phyloP scores from a whole-genome alignment of 2,797 vertebrate genomes.

The Lepus oiostolus region DNA sequence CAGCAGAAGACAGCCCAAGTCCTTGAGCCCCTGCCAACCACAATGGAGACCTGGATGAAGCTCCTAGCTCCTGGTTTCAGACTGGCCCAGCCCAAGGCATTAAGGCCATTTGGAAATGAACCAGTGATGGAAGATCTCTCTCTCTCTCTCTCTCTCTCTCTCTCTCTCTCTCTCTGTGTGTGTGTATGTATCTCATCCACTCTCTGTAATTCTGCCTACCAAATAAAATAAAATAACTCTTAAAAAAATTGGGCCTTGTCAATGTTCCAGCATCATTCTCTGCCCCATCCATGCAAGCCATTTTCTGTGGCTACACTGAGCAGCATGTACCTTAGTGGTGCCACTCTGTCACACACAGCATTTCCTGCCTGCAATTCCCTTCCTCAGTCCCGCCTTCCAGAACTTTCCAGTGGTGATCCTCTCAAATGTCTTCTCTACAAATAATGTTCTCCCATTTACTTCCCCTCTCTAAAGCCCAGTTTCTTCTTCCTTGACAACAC shows the following conservation, averaged over 20 bases:
- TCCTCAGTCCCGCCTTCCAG: not conserved
- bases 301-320: not conserved
- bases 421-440: slow-evolving; percentile 7
- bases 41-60: too few relatives aligned
- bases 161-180: too few relatives aligned
- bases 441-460: slow-evolving; percentile 19
- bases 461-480: not conserved
- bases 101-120: too few relatives aligned
- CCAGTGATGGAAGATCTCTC: too few relatives aligned
- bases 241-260: not conserved
- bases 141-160: too few relatives aligned
- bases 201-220: too few relatives aligned
- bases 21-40: too few relatives aligned
- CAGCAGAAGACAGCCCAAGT: too few relatives aligned
- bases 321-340: not conserved
- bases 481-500: not conserved
- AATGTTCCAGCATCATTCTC: not conserved
- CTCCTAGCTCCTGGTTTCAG: too few relatives aligned
- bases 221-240: too few relatives aligned
- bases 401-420: not conserved
- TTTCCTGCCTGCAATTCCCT: not conserved
- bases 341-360: not conserved
- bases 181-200: too few relatives aligned
- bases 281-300: not conserved
- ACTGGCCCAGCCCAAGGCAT: too few relatives aligned